Conservation (phyloP, 2,888 invertebrate species). For the Pristionchus exspectatus region DNA sequence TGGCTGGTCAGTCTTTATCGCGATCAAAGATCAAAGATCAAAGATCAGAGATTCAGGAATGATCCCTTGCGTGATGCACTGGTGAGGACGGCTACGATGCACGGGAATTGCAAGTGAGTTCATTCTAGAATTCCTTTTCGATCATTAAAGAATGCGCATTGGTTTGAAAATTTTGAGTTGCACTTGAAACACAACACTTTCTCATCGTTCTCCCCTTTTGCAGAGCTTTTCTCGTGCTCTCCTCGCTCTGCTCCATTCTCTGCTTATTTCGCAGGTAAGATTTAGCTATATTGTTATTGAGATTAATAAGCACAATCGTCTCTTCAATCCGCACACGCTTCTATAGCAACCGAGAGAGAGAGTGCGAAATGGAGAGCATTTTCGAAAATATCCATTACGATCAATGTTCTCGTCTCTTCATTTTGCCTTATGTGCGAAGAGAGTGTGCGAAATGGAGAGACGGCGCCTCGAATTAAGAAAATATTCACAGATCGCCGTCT, state of each 20-base stretch:
- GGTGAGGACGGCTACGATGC: not conserved
- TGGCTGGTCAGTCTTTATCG: not conserved
- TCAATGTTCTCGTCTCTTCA: too few relatives aligned
- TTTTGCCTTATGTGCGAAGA: not conserved
- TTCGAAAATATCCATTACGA: too few relatives aligned
- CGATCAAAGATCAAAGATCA: not conserved
- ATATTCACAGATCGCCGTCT: not conserved
- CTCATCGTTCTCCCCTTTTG: not conserved
- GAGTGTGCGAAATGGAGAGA: not conserved
- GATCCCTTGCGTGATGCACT: conserved; percentile 11
- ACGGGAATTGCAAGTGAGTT: conserved; percentile 31
- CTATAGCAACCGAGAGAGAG: too few relatives aligned
- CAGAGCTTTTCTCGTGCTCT: not conserved
- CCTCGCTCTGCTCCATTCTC: not conserved
- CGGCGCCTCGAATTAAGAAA: not conserved
- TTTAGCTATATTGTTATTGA: not conserved
- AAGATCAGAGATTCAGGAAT: conserved; percentile 1
- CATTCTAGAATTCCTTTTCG: too few relatives aligned
- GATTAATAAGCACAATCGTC: not conserved
- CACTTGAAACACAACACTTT: not conserved
- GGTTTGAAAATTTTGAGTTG: too few relatives aligned
- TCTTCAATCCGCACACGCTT: not conserved
- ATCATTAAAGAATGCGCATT: too few relatives aligned
- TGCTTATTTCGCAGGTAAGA: not conserved
- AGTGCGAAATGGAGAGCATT: too few relatives aligned